A percentile compares a stretch with the other conserved stretches of the same genome.
Evolutionary conservation across 2,113 vertebrate genomes (phyloP).

Genomic region (Menura novaehollandiae): DNA sequence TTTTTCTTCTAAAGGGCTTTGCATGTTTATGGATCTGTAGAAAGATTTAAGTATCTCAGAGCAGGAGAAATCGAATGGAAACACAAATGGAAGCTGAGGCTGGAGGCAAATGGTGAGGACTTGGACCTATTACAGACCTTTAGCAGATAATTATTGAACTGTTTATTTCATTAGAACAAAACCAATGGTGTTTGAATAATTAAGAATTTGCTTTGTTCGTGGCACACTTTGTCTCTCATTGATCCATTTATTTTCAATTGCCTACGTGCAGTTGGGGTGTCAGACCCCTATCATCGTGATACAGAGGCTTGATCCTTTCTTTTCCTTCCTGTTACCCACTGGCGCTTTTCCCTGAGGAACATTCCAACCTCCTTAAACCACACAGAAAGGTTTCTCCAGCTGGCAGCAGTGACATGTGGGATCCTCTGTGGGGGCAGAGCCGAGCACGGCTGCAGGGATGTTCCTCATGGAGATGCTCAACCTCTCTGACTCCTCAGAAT

Average conservation of each 20-base stretch:
- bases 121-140: neutral
- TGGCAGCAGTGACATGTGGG: rapidly evolving
- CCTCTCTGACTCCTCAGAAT: neutral
- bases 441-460: neutral
- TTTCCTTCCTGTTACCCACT: no score
- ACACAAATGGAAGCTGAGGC: neutral
- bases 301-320: neutral
- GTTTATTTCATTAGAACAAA: neutral
- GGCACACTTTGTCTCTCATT: neutral
- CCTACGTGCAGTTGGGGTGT: rapidly evolving
- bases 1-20: neutral
- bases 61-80: neutral
- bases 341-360: rapidly evolving
- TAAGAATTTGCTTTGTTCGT: neutral
- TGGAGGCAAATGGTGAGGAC: neutral
- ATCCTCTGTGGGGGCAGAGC: rapidly evolving
- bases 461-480: neutral
- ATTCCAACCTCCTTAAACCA: rapidly evolving
- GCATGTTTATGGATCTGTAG: neutral
- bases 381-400: neutral
- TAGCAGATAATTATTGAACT: neutral
- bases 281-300: rapidly evolving
- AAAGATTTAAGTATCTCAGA: neutral
- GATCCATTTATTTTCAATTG: neutral
- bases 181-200: neutral